A percentile compares a stretch with the other conserved stretches of the same genome.
Evolutionary conservation across 2,888 invertebrate species (phyloP).

Genomic region (Agriopis aurantiaria): DNA sequence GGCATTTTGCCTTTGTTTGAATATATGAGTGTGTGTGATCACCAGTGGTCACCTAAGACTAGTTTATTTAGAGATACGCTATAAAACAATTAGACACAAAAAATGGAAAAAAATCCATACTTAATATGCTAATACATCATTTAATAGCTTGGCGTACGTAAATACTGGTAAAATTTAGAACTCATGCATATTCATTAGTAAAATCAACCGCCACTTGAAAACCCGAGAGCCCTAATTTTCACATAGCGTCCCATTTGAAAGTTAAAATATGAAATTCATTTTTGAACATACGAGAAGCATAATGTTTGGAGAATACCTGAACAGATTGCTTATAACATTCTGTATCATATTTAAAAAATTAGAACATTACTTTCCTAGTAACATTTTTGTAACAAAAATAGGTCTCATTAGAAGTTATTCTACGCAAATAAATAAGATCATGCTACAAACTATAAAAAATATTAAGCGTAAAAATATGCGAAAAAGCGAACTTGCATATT

Average conservation of each 20-base stretch:
- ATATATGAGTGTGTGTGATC: background rate
- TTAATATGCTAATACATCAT: slow-evolving; percentile 30
- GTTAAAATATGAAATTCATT: slow-evolving; percentile 46
- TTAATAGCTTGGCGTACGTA: slow-evolving; percentile 50
- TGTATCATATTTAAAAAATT: too few relatives aligned
- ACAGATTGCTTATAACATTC: too few relatives aligned
- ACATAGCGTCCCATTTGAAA: slow-evolving; percentile 42
- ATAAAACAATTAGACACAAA: background rate
- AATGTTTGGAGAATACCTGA: too few relatives aligned
- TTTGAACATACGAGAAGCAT: slow-evolving; percentile 37
- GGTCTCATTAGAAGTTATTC: too few relatives aligned
- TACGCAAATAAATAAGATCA: too few relatives aligned
- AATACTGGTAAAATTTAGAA: slow-evolving; percentile 54
- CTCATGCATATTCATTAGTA: slow-evolving; percentile 59
- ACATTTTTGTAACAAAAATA: too few relatives aligned
- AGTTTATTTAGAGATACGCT: background rate
- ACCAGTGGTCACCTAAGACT: background rate
- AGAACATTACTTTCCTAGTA: too few relatives aligned
- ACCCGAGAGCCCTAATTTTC: slow-evolving; percentile 48
- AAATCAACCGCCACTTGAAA: slow-evolving; percentile 55
- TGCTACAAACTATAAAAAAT: background rate
- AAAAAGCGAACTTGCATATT: background rate
- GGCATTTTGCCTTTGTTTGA: background rate
- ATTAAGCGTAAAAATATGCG: background rate
- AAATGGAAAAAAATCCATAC: slow-evolving; percentile 4